Percentiles rank a stretch among this genome's conserved stretches.
Conservation (phyloP, 1,140 invertebrate species). For the Zaprionus nigranus region DNA sequence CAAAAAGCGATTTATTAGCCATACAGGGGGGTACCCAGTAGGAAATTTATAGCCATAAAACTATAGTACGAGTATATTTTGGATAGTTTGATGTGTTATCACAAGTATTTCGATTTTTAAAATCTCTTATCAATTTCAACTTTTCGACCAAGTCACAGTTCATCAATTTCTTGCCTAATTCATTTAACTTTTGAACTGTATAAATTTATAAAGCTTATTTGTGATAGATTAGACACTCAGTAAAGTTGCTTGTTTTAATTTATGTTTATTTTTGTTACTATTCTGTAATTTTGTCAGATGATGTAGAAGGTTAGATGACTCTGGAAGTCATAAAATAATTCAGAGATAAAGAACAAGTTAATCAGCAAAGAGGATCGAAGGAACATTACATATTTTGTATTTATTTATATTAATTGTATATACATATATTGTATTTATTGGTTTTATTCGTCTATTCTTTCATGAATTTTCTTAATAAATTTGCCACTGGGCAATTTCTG, state of each 20-base stretch:
- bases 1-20: slow-evolving; percentile 69
- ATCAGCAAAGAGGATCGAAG: no score
- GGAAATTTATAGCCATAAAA: slow-evolving; percentile 42
- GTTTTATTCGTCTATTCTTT: no score
- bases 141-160: background rate
- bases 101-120: background rate
- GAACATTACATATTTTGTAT: no score
- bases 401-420: background rate
- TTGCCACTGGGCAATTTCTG: slow-evolving; percentile 28
- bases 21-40: slow-evolving; percentile 38
- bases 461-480: background rate
- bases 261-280: background rate
- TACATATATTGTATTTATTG: no score
- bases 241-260: background rate
- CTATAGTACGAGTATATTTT: no score
- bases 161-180: background rate
- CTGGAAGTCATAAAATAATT: background rate
- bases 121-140: background rate
- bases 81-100: background rate
- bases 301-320: background rate
- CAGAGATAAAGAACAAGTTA: background rate
- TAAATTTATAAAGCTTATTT: background rate
- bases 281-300: background rate
- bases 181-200: background rate
- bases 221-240: background rate